Percentiles rank a stretch among this genome's conserved stretches.
Evolutionary conservation across 2,888 invertebrate genomes (phyloP).

Genomic region (Leptopilina drosophilae): DNA sequence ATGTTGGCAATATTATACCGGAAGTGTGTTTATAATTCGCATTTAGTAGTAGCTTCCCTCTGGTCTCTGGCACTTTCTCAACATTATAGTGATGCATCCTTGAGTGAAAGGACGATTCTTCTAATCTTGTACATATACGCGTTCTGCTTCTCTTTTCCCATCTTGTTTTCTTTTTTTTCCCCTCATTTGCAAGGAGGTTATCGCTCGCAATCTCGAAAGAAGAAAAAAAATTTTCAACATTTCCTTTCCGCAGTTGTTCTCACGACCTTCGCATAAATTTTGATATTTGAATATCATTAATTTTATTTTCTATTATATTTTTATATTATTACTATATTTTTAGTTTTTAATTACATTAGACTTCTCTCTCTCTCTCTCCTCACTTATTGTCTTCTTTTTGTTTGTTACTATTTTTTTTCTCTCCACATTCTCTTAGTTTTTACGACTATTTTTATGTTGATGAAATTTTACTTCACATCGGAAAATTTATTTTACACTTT

Average conservation of each 20-base stretch:
- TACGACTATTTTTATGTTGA: no score
- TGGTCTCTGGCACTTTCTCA: slow-evolving; percentile 22
- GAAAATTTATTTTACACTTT: no score
- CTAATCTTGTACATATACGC: background rate
- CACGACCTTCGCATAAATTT: slow-evolving; percentile 12
- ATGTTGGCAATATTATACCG: slow-evolving; percentile 24
- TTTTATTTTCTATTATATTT: background rate
- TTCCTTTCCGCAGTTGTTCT: background rate
- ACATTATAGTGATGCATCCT: slow-evolving; percentile 22
- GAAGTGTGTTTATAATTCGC: slow-evolving; percentile 11
- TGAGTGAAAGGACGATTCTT: slow-evolving; percentile 32
- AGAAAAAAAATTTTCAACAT: background rate
- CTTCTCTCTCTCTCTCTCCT: no score
- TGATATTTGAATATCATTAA: background rate
- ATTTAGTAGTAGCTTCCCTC: slow-evolving; percentile 18
- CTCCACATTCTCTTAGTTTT: no score
- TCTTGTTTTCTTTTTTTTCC: slow-evolving; percentile 4
- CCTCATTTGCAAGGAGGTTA: slow-evolving; percentile 12
- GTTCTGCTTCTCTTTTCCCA: slow-evolving; percentile 21
- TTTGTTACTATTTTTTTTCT: no score
- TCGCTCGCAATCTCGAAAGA: background rate
- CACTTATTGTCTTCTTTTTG: no score
- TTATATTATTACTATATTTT: no score
- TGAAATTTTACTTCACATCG: no score
- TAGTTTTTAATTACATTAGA: no score